Conservation (phyloP, 2,888 invertebrate species). For the Hemithea aestivaria region DNA sequence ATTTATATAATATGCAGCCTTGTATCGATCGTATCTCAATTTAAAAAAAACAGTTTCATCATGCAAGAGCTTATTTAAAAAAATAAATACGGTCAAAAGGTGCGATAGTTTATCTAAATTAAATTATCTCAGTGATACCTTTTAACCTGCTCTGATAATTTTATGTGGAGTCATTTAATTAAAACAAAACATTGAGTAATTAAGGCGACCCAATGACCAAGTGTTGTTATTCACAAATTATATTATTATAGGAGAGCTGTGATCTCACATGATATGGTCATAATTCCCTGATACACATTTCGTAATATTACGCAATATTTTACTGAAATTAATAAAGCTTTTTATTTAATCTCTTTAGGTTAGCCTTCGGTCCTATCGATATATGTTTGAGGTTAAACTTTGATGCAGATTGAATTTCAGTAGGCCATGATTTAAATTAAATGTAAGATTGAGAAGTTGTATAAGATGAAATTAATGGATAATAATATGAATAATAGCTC, state of each 20-base stretch:
- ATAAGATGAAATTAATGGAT: too few species aligned
- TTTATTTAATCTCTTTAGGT: too few species aligned
- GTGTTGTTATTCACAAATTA: background rate
- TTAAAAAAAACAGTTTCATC: background rate
- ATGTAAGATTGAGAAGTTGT: too few species aligned
- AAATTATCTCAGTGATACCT: constrained; percentile 2
- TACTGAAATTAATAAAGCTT: too few species aligned
- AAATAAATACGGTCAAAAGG: constrained; percentile 7
- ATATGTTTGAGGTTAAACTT: too few species aligned
- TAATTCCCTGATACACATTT: constrained; percentile 1
- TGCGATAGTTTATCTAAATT: constrained; percentile 3
- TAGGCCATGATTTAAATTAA: too few species aligned
- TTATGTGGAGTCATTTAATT: constrained; percentile 13
- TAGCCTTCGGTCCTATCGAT: too few species aligned
- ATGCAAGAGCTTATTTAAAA: constrained; percentile 6
- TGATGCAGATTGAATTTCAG: too few species aligned
- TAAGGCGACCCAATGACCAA: constrained; percentile 19
- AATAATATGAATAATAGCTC: too few species aligned
- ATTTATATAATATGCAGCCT: background rate
- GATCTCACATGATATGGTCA: too few species aligned
- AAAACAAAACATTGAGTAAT: constrained; percentile 14
- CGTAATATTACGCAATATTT: constrained; percentile 13
- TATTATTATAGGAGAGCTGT: too few species aligned
- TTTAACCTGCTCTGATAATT: constrained; percentile 8
- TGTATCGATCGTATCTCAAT: too few species aligned